These are phyloP conservation scores for Pecten maximus DNA, from an alignment of 2,888 invertebrate genomes.

Conservation along the genomic window DNA sequence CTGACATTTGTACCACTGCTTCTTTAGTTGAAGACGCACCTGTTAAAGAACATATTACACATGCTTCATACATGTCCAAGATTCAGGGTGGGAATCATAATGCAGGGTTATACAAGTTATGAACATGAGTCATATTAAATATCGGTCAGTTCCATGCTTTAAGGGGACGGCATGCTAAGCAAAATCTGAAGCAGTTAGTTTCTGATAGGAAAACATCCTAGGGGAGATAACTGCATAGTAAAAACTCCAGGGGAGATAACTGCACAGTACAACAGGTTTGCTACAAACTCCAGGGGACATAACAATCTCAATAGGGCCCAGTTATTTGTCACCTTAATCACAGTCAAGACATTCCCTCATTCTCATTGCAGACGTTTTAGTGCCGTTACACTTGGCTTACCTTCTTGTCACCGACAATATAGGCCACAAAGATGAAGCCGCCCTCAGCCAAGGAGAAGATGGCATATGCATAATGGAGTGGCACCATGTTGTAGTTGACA, in stretches of 20 bases:
- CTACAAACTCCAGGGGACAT: not conserved
- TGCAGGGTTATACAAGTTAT: not conserved
- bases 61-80: constrained; percentile 12
- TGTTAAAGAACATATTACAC: constrained; percentile 52
- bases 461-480: constrained; percentile 90
- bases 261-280: not conserved
- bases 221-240: too few relatives aligned
- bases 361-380: not conserved
- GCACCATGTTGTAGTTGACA: constrained; percentile 88
- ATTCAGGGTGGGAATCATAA: not conserved
- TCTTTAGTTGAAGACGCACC: constrained; percentile 75
- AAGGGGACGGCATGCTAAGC: too few relatives aligned
- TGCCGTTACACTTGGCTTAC: constrained; percentile 83
- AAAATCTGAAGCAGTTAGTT: too few relatives aligned
- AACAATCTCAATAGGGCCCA: not conserved
- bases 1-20: constrained; percentile 72
- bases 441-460: constrained; percentile 91
- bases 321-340: too few relatives aligned
- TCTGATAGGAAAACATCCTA: too few relatives aligned
- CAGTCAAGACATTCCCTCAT: not conserved
- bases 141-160: not conserved
- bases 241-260: not conserved
- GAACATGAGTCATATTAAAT: not conserved
- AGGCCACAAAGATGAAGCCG: constrained; percentile 91
- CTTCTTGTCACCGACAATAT: constrained; percentile 93